A percentile compares a stretch with the other conserved stretches of the same genome.
Conservation (phyloP, 2,797 vertebrate species). For the Cirrhinus mrigala region DNA sequence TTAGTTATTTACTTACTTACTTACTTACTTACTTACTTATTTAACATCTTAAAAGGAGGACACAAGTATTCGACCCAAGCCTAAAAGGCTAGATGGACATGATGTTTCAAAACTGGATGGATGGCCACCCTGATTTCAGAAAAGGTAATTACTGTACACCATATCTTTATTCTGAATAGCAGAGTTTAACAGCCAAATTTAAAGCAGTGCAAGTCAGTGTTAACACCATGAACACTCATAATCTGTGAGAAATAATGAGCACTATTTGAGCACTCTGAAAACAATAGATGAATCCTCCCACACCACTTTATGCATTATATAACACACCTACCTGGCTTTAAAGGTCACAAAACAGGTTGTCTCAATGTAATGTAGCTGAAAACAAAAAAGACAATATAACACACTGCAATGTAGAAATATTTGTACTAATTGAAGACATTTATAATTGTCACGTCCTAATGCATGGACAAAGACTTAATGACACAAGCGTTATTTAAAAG, state of each 20-base stretch:
- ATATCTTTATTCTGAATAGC: not conserved
- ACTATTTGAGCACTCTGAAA: conserved; percentile 15
- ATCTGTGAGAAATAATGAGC: conserved; percentile 27
- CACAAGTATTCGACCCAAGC: too few relatives aligned
- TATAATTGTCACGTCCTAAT: conserved; percentile 43
- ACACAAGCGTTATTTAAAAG: conserved; percentile 73
- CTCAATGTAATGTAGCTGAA: not conserved
- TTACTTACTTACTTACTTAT: too few relatives aligned
- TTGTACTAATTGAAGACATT: not conserved
- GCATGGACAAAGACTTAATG: conserved; percentile 59
- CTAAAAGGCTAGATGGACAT: not conserved
- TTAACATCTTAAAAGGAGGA: too few relatives aligned
- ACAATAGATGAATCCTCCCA: conserved; percentile 56
- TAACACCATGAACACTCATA: not conserved
- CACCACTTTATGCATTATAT: conserved; percentile 22
- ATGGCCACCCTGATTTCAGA: not conserved
- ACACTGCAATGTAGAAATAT: not conserved
- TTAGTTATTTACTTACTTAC: too few relatives aligned
- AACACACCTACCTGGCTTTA: conserved; percentile 30
- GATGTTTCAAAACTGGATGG: not conserved
- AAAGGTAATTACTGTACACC: not conserved
- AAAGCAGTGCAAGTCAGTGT: not conserved
- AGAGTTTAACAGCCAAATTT: not conserved
- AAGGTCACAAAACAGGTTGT: not conserved
- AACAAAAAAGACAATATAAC: not conserved